Conservation (phyloP, 2,797 vertebrate species). For the Yasuhikotakia modesta region DNA sequence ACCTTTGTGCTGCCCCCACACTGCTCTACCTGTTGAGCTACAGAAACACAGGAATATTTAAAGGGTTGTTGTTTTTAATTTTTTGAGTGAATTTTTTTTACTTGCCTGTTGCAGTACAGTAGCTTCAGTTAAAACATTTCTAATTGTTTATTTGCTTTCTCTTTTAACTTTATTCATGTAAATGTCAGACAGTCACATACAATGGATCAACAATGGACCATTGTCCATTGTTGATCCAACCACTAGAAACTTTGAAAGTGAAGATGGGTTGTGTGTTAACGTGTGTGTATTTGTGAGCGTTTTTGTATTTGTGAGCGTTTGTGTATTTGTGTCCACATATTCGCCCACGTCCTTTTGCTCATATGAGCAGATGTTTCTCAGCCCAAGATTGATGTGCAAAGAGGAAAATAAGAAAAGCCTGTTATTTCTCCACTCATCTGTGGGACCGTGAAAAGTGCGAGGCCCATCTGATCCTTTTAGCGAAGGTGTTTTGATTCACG, state of each 20-base stretch:
- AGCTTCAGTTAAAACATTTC: neutral
- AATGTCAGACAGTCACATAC: slow-evolving; percentile 4
- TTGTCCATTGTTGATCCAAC: neutral
- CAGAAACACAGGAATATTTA: no score
- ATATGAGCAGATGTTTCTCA: slow-evolving; percentile 59
- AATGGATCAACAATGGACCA: no score
- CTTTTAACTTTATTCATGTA: neutral
- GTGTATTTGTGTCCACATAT: neutral
- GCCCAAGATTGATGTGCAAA: slow-evolving; percentile 65
- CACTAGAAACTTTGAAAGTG: slow-evolving; percentile 6
- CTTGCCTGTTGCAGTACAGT: no score
- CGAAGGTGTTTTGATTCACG: slow-evolving; percentile 58
- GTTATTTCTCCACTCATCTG: slow-evolving; percentile 63
- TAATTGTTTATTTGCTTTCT: neutral
- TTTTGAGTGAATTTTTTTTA: no score
- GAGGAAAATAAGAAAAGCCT: slow-evolving; percentile 55
- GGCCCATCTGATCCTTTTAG: slow-evolving; percentile 59
- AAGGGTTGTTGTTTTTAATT: no score
- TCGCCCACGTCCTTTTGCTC: slow-evolving; percentile 32
- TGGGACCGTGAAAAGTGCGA: slow-evolving; percentile 58
- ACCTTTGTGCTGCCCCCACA: no score
- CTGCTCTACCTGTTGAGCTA: no score
- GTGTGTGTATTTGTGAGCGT: neutral
- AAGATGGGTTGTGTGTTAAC: slow-evolving; percentile 25
- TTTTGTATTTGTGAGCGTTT: no score